Evolutionary conservation across 2,113 vertebrate species (phyloP), one percentile per base, ranked within the genome.

Genomic region (Canis aureus): DNA sequence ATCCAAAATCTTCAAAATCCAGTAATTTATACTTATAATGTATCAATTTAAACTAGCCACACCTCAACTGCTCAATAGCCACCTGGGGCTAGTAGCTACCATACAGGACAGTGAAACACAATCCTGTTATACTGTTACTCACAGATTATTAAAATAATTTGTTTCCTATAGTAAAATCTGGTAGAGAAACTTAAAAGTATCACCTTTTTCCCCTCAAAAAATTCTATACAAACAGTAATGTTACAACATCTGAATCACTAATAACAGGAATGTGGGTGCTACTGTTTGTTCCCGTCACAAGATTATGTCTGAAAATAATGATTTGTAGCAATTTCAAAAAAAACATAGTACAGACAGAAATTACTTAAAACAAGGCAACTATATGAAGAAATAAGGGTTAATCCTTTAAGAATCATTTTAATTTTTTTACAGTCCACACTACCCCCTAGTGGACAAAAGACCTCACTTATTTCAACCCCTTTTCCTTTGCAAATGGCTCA

Each of bases 361-460:
- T 11, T 73, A 92, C 92, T 69, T 92, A 57, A 95, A 79, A 92
- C 19, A 43, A 81, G 23, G 13, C 43, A 95, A 83, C 38, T 66
- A 16, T 43, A 92, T 19, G 1, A 94, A 49, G 57, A 96, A 96
- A 71, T 51, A 79, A 27, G 22, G 49, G 12, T 57, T 78, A 81
- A 78, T 55, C 6, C 3, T 17, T 57, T 51, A 85, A 43, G 25
- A 91, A 80, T 66, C 43, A 82, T 73, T 91, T 88, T 76, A 89
- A 62, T 64, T 94, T 89, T 89, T 89, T 91, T 93, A 91, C 49
- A 91, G 89, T 89, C 25, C 80, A 97, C 51, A 96, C 69, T 80
- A 95, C 97, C 97, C 97, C 62, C 98, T 98, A 97, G 97, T 97
- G 97, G 98, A 93, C 22, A 12, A 20, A 88, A 95, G 17, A 89